Percentiles rank a stretch among this genome's conserved stretches.
Conservation (phyloP, 2,113 vertebrate genomes). For the Ctenodactylus gundi region DNA sequence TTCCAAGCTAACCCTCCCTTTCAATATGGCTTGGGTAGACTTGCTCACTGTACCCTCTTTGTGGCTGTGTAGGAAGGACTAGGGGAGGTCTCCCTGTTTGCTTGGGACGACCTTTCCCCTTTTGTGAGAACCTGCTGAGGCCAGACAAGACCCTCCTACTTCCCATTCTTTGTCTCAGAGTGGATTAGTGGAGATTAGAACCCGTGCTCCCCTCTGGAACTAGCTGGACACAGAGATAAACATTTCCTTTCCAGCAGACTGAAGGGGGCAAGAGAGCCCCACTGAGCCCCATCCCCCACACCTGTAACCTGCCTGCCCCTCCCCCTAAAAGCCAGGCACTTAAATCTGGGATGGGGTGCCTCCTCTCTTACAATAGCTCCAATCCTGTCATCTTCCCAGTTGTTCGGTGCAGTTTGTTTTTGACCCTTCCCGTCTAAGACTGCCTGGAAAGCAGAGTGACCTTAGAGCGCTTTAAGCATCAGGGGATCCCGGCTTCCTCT, state of each 20-base stretch:
- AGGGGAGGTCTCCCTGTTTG: neutral
- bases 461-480: neutral
- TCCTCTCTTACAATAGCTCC: neutral
- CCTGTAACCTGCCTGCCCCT: neutral
- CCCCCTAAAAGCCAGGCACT: neutral
- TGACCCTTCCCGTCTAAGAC: neutral
- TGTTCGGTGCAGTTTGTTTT: neutral
- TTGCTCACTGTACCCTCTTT: neutral
- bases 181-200: conserved; percentile 32
- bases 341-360: neutral
- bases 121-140: neutral
- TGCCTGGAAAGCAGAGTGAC: neutral
- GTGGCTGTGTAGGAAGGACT: too few relatives aligned
- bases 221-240: neutral
- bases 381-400: neutral
- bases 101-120: conserved; percentile 27
- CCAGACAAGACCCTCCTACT: neutral
- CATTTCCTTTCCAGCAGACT: neutral
- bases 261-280: neutral
- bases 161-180: conserved; percentile 43
- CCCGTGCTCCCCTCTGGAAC: neutral
- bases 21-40: neutral
- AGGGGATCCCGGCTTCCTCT: neutral
- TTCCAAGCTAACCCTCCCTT: neutral
- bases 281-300: neutral